phyloP scores from a whole-genome alignment of 1,140 invertebrate genomes.

The Pomacea maculata region DNA sequence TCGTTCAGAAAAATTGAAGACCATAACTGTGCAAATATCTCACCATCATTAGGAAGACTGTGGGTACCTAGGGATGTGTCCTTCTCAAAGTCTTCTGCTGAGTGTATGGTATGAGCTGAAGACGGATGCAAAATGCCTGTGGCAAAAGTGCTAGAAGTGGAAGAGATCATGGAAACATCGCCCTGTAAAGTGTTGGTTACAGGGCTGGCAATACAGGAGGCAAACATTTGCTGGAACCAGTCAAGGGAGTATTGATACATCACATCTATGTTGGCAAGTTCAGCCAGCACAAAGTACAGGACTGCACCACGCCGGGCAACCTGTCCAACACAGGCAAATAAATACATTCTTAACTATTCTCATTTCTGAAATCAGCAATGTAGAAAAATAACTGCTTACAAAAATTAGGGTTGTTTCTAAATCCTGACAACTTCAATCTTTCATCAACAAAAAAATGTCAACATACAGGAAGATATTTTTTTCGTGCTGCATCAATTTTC shows the following conservation, averaged over 20 bases:
- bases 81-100: neutral
- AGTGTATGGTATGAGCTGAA: constrained; percentile 14
- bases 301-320: constrained; percentile 64
- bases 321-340: constrained; percentile 32
- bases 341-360: neutral
- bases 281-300: constrained; percentile 65
- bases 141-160: constrained; percentile 12
- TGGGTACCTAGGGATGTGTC: neutral
- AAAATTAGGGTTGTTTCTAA: neutral
- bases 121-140: constrained; percentile 11
- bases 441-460: neutral
- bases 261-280: constrained; percentile 61
- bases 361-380: neutral
- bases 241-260: constrained; percentile 66
- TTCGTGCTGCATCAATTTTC: constrained; percentile 57
- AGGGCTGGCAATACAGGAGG: constrained; percentile 39
- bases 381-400: neutral
- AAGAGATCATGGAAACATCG: neutral
- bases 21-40: no score
- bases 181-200: constrained; percentile 12
- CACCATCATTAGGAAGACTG: neutral
- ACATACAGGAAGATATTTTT: constrained; percentile 59
- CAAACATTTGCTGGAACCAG: constrained; percentile 65
- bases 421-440: no score
- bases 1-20: no score